Base-by-base conservation (phyloP, 2,888 invertebrate genomes). In the Brachyptera risi region DNA sequence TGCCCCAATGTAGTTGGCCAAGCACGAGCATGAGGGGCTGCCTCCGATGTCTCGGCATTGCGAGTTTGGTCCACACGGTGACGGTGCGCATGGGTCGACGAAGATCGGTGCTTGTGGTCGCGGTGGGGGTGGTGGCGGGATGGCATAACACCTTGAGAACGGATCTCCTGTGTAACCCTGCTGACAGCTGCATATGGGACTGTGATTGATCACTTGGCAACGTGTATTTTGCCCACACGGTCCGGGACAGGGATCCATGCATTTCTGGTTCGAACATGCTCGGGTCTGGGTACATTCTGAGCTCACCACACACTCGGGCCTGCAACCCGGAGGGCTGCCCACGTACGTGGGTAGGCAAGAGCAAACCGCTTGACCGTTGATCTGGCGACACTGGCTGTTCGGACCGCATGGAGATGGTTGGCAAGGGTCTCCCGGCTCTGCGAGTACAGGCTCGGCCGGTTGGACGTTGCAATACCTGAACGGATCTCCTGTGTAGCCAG, bases 81-180 rank as follows among this genome's bases (percentile, higher is more conserved):
- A 78, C 61, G 82, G 81, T 24, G 73, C 69, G 66, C 83, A 83
- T 1, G 81, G 80, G 37, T 65, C 54, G n/a, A 4, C 63, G n/a
- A 62, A 13, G 15, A 57, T 66, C 26, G 70, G 67, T 23, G 62
- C 63, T 60, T 68, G 65, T 19, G 63, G 68, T 68, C 63, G 3
- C 58, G 67, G 63, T 9, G 44, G 50, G 9, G 58, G 42, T 61
- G 63, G 61, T 5, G 59, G 17, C 59, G 65, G 44, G 64, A 75
- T 69, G 50, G 71, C 69, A 37, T 77, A 77, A 69, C 91, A 91
- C 42, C 81, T 82, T 9, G 83, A 78, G 71, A 91, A 92, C 51
- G 93, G 92, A 83, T 92, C 90, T 11, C 93, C 93, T 62, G 85
- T 83, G 72, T 84, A 83, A 35, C 85, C 87, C 21, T 74, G 74